Percentiles rank a stretch among this genome's conserved stretches.
phyloP scores from a whole-genome alignment of 2,888 invertebrate genomes.

The Panzeria rudis region DNA sequence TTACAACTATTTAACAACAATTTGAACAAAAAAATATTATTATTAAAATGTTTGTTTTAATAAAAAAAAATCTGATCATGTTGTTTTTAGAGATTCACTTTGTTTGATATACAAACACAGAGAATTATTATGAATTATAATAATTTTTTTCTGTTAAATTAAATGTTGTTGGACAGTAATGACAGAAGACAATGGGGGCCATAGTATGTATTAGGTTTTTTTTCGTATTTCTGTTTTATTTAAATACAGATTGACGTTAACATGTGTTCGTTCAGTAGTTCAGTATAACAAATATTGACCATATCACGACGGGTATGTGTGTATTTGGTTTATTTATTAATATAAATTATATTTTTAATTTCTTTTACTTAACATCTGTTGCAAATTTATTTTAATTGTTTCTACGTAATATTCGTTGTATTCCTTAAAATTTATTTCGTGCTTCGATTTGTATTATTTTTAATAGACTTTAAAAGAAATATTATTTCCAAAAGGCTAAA shows the following conservation, averaged over 20 bases:
- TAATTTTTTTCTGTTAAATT: conserved; percentile 15
- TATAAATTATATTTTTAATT: conserved; percentile 41
- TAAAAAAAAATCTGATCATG: background rate
- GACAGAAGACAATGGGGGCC: conserved; percentile 57
- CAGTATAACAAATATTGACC: conserved; percentile 38
- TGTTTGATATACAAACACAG: no score
- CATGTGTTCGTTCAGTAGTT: conserved; percentile 75
- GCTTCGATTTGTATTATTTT: background rate
- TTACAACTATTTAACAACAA: conserved; percentile 48
- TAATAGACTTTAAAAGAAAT: background rate
- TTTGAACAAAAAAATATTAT: conserved; percentile 39
- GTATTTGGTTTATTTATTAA: conserved; percentile 20
- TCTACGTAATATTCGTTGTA: conserved; percentile 7
- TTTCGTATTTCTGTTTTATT: conserved; percentile 1
- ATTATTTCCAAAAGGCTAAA: background rate
- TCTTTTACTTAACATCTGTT: conserved; percentile 53
- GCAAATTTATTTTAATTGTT: conserved; percentile 52
- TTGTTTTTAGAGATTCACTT: background rate
- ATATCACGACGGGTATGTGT: conserved; percentile 22
- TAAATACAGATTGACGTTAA: conserved; percentile 78
- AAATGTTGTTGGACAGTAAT: conserved; percentile 55
- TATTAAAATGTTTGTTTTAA: conserved; percentile 19
- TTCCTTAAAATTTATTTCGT: background rate
- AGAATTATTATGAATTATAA: background rate
- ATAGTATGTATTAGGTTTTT: conserved; percentile 3